A percentile compares a stretch with the other conserved stretches of the same genome.
Evolutionary conservation across 1,140 invertebrate species (phyloP).

Genomic region (Pygmarrhopalites habei): DNA sequence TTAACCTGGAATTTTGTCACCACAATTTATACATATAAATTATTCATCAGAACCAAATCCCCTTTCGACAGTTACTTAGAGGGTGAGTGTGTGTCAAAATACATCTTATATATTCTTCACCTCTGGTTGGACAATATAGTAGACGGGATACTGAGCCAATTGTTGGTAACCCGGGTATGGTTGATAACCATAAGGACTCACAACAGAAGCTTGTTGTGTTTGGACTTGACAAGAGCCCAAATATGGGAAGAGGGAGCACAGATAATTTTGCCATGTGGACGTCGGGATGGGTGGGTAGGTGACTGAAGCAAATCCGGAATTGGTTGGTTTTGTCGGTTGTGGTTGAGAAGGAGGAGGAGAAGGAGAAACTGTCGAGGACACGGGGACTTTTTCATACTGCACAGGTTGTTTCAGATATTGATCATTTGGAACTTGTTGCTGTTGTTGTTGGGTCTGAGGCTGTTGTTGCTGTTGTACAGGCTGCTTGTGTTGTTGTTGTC

Average conservation of each 20-base stretch:
- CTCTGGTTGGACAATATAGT: slow-evolving; percentile 1
- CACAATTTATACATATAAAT: neutral
- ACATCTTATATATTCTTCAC: neutral
- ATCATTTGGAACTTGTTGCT: no score
- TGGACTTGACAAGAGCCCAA: neutral
- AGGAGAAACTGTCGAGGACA: no score
- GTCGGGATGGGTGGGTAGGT: neutral
- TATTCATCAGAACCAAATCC: neutral
- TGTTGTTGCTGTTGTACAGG: no score
- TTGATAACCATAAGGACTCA: neutral
- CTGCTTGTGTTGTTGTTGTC: no score
- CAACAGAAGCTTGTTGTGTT: neutral
- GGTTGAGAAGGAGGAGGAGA: no score
- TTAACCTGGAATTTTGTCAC: no score
- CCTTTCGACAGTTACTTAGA: neutral
- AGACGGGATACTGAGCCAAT: slow-evolving; percentile 1
- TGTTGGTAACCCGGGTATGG: neutral
- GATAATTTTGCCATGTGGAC: neutral
- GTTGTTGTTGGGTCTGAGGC: no score
- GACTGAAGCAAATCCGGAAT: no score
- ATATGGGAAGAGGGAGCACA: slow-evolving; percentile 5
- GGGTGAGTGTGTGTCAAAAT: neutral
- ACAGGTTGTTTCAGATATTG: no score
- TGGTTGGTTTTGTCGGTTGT: no score
- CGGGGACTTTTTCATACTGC: no score